Evolutionary conservation across 2,797 vertebrate species (phyloP), one percentile per base, ranked within the genome.

Genomic region (Notolepis coatsorum): DNA sequence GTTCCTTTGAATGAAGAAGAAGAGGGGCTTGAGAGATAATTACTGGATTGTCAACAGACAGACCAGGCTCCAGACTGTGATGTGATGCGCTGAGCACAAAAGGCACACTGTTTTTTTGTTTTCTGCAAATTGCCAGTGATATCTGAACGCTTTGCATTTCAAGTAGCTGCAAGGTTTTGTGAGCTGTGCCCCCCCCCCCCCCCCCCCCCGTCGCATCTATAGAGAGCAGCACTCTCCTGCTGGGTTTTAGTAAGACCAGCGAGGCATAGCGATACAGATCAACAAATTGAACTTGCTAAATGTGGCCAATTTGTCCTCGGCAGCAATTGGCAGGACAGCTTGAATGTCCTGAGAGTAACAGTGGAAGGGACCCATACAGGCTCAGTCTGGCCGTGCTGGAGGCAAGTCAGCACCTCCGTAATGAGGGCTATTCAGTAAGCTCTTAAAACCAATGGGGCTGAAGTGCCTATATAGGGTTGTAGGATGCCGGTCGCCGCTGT

Each of bases 251-350:
- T 69, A 74, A 47, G 18, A n/a, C 60, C 71, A 66, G 77, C 86
- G 64, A 75, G 77, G 76, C 76, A 84, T 75, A 77, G 69, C 86
- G 84, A 86, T 71, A 62, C 75, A 77, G 75, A 84, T 80, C 71
- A 78, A 68, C 73, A 66, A 73, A 73, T 79, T 82, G 73, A 35
- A 81, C 74, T 65, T 73, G 55, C 45, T 74, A 65, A 79, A 80
- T 54, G 58, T 68, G 50, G 53, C 71, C 65, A 61, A 38, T 71
- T 78, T 73, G 72, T 77, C 59, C 59, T 57, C 33, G n/a, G 60
- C 56, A 45, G 30, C 12, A 31, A 28, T 12, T 55, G 8, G 7
- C 12, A 72, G 75, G 66, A 5, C 23, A 27, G 13, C 9, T 68
- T 77, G 33, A 73, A 51, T 65, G 53, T 60, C 71, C 43, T 31